A percentile compares a stretch with the other conserved stretches of the same genome.
Evolutionary conservation across 2,888 invertebrate species (phyloP).

Genomic region (Phasia obesa): DNA sequence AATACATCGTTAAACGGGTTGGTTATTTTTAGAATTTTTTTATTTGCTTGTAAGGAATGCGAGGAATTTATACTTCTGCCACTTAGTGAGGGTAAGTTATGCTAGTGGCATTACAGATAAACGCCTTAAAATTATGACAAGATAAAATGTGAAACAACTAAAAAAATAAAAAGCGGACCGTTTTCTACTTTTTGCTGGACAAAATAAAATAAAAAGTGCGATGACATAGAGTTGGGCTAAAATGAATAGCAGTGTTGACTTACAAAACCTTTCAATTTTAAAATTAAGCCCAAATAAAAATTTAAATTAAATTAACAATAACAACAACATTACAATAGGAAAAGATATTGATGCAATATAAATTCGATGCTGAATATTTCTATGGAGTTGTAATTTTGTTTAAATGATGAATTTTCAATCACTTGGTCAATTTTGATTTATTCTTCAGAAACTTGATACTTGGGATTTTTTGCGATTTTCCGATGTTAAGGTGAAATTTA

Average conservation of each 20-base stretch:
- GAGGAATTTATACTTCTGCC: conserved; percentile 41
- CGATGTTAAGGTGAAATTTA: no score
- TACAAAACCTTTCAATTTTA: no score
- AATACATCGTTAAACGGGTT: conserved; percentile 58
- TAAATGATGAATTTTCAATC: no score
- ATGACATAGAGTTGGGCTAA: not conserved
- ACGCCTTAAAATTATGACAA: conserved; percentile 67
- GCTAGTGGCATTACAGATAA: conserved; percentile 66
- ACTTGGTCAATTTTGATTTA: no score
- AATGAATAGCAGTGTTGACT: not conserved
- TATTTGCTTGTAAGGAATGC: conserved; percentile 29
- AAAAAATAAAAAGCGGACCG: conserved; percentile 50
- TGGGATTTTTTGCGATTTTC: no score
- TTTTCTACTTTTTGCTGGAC: conserved; percentile 58
- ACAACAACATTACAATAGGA: no score
- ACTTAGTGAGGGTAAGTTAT: conserved; percentile 51
- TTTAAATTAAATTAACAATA: no score
- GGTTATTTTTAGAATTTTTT: conserved; percentile 8
- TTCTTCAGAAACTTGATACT: no score
- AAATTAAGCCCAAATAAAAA: no score
- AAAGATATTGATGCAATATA: no score
- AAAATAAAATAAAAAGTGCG: not conserved
- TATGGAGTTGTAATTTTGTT: no score
- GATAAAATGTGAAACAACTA: conserved; percentile 20
- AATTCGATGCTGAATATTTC: no score